Base-by-base conservation (phyloP, 2,888 invertebrate genomes). In the Morinoia aosen region DNA sequence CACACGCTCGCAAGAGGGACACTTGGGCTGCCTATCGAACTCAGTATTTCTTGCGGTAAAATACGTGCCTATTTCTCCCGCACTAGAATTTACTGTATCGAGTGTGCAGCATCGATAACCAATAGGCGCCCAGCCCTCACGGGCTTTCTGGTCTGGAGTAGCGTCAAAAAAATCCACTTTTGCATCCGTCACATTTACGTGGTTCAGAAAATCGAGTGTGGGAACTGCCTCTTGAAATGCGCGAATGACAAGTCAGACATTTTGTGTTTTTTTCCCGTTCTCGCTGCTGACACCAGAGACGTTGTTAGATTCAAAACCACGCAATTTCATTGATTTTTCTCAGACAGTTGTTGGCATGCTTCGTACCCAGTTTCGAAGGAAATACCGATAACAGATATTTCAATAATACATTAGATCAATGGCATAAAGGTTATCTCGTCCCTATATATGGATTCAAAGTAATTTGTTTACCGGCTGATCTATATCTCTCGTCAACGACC, bases 31-130 rank as follows among this genome's bases (percentile, higher is more conserved):
- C 90, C 90, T 90, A 90, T 90, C 90, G 90, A 40, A 40, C 90
- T 90, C 90, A 90, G 90, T 90, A 90, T 90, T 90, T 90, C 90
- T 90, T 90, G 90, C 90, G 90, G 90, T 90, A 90, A 90, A 90
- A 90, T 90, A 40, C 90, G 90, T 90, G 39, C 90, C 90, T 39
- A 90, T 90, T 90, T 90, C 48, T 90, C 40, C 40, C 14, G 90
- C 90, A 48, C 14, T 39, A 12, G 40, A 90, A 90, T 90, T 90
- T 90, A 90, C 90, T 40, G 90, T 90, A 90, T 90, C 90, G 90
- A 90, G 90, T 90, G 90, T 90, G 39, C 48, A 10, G 40, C 90
- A 90, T 90, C 90, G 90, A 90, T 90, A 90, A 40, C 90, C 90
- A 90, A 90, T 90, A 48, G 90, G 48, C 90, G 39, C 14, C 40